A percentile compares a stretch with the other conserved stretches of the same genome.
phyloP scores from a whole-genome alignment of 1,140 invertebrate genomes.

The Asobara japonica region DNA sequence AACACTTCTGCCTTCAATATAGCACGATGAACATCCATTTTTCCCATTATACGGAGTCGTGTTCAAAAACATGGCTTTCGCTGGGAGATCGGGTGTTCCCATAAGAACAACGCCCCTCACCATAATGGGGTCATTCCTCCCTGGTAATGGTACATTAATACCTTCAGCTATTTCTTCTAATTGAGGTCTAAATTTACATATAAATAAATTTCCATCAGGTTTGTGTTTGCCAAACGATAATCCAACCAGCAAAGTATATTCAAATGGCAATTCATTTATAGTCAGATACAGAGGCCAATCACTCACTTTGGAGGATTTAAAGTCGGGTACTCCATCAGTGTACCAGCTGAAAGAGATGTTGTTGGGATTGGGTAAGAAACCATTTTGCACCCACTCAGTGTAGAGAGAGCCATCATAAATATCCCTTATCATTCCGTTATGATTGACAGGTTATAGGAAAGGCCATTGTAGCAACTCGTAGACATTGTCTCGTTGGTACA shows the following conservation, averaged over 20 bases:
- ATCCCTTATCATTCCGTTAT: not conserved
- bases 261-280: conserved; percentile 29
- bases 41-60: conserved; percentile 20
- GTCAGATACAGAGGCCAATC: conserved; percentile 6
- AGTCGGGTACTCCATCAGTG: conserved; percentile 16
- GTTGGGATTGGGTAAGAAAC: not conserved
- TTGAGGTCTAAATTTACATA: not conserved
- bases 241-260: not conserved
- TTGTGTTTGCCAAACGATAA: conserved; percentile 22
- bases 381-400: not conserved
- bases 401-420: conserved; percentile 24
- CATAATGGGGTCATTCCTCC: not conserved
- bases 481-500: conserved; percentile 28
- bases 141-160: not conserved
- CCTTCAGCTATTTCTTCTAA: not conserved
- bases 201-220: not conserved
- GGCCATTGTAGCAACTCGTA: conserved; percentile 25
- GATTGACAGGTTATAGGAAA: not conserved
- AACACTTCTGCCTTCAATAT: not conserved
- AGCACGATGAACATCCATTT: not conserved
- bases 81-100: conserved; percentile 17
- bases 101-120: conserved; percentile 6
- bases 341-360: conserved; percentile 25
- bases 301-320: conserved; percentile 5
- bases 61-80: conserved; percentile 20